These are phyloP conservation scores for Apis dorsata DNA, from an alignment of 1,140 invertebrate species.

Conservation along the genomic window DNA sequence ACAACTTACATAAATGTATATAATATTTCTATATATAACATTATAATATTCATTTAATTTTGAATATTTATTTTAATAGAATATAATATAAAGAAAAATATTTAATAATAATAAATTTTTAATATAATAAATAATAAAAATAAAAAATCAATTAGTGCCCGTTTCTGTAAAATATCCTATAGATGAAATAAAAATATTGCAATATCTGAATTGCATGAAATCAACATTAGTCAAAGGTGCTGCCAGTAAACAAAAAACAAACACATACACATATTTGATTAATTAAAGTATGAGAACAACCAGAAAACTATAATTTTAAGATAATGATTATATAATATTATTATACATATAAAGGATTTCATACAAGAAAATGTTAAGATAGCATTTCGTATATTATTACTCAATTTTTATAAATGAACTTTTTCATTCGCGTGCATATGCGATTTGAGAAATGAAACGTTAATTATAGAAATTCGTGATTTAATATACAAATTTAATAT, in stretches of 20 bases:
- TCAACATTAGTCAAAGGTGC: conserved; percentile 8
- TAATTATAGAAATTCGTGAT: background rate
- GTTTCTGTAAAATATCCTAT: conserved; percentile 5
- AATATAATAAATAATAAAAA: background rate
- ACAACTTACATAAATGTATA: conserved; percentile 5
- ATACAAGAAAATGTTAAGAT: conserved; percentile 27
- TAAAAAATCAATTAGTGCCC: background rate
- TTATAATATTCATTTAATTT: conserved; percentile 10
- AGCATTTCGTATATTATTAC: conserved; percentile 29
- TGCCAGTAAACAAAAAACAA: background rate
- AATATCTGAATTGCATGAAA: background rate
- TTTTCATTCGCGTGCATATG: conserved; percentile 2
- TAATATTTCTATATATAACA: background rate
- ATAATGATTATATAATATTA: conserved; percentile 36
- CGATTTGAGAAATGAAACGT: background rate
- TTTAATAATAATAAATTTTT: conserved; percentile 1
- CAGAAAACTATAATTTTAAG: conserved; percentile 34
- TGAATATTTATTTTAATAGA: background rate
- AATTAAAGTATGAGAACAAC: conserved; percentile 27
- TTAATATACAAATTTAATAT: background rate
- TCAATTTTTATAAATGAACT: conserved; percentile 35
- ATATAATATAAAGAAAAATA: background rate
- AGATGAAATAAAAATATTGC: background rate
- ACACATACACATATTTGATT: background rate
- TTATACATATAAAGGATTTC: conserved; percentile 23